These are phyloP conservation scores for Naso thynnoides DNA, from an alignment of 2,797 vertebrate species.

Conservation along the genomic window DNA sequence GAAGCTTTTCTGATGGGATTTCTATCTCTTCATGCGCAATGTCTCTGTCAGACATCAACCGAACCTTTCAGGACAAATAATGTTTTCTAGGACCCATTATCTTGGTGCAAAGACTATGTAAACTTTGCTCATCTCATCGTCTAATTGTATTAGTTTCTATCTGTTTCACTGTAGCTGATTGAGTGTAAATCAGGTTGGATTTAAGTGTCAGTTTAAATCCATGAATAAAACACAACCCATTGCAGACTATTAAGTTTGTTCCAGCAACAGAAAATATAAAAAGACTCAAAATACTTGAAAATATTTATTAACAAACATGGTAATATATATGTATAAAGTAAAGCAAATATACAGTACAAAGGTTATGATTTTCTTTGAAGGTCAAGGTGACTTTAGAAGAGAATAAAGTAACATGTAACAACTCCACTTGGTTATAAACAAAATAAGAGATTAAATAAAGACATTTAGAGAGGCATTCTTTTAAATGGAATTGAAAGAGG, in stretches of 20 bases:
- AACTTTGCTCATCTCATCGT: background rate
- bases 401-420: slow-evolving; percentile 63
- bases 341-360: slow-evolving; percentile 77
- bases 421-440: slow-evolving; percentile 67
- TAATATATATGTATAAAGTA: slow-evolving; percentile 66
- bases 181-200: background rate
- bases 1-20: background rate
- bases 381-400: slow-evolving; percentile 71
- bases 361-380: slow-evolving; percentile 66
- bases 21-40: background rate
- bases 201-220: background rate
- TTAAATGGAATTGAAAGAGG: slow-evolving; percentile 41
- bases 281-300: slow-evolving; percentile 60
- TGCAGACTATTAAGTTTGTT: background rate
- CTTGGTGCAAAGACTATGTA: background rate
- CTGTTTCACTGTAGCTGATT: background rate
- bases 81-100: background rate
- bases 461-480: slow-evolving; percentile 52
- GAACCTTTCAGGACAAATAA: background rate
- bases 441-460: slow-evolving; percentile 79
- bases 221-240: background rate
- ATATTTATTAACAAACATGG: slow-evolving; percentile 81
- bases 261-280: slow-evolving; percentile 12
- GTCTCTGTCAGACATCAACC: background rate
- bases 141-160: too few relatives aligned